These are phyloP conservation scores for Proteles cristata DNA, from an alignment of 2,113 vertebrate genomes.

Conservation along the genomic window DNA sequence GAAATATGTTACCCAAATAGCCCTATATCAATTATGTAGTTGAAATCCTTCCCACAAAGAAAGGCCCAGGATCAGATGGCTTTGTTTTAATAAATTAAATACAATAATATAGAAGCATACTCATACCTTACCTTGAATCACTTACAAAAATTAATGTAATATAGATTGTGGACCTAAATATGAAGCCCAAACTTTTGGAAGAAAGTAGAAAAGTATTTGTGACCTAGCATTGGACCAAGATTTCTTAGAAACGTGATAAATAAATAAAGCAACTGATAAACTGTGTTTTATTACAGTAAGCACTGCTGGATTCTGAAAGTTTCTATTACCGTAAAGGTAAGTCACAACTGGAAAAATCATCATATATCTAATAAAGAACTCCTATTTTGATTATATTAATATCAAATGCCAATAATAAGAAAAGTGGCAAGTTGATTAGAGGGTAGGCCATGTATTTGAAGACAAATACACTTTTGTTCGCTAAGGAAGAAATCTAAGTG, in stretches of 20 bases:
- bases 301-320: neutral
- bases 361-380: neutral
- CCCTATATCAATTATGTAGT: neutral
- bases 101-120: neutral
- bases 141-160: neutral
- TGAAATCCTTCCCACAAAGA: neutral
- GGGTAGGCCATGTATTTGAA: neutral
- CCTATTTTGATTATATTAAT: neutral
- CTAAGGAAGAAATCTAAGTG: neutral
- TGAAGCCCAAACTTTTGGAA: neutral
- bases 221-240: neutral
- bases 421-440: neutral
- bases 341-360: neutral
- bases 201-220: neutral
- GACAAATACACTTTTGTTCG: neutral
- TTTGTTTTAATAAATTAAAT: neutral
- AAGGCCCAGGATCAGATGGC: neutral
- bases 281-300: neutral
- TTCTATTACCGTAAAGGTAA: neutral
- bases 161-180: neutral
- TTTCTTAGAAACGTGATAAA: neutral
- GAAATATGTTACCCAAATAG: neutral
- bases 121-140: neutral
- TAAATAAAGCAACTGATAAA: neutral
- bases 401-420: neutral